Conservation (phyloP, 2,888 invertebrate species). For the Phyto melanocephala region DNA sequence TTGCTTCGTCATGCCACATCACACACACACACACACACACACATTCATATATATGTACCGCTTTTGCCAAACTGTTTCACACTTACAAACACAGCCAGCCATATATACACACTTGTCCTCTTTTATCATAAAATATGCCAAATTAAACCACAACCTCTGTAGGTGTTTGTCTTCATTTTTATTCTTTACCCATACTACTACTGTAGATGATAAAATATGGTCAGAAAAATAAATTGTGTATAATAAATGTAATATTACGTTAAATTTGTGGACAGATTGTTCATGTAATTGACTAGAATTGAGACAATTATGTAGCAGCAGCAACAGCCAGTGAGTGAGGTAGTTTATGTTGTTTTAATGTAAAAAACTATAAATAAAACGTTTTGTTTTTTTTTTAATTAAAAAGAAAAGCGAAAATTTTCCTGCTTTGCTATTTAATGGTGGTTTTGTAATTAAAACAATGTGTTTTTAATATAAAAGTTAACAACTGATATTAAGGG, state of each 20-base stretch:
- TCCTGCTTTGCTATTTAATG: neutral
- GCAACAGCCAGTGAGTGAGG: neutral
- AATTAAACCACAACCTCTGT: slow-evolving; percentile 16
- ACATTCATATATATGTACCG: neutral
- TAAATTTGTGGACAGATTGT: slow-evolving; percentile 54
- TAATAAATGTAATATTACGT: slow-evolving; percentile 60
- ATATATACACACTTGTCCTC: neutral
- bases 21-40: no score
- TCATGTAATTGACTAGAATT: slow-evolving; percentile 35
- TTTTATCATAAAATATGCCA: neutral
- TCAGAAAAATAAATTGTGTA: neutral
- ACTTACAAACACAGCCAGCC: neutral
- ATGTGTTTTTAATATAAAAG: slow-evolving; percentile 5
- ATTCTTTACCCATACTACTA: neutral
- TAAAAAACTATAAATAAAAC: no score
- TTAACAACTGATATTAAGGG: neutral
- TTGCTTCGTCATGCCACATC: neutral
- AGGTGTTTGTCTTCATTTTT: neutral
- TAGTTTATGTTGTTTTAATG: neutral
- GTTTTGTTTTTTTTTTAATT: no score
- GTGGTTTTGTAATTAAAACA: slow-evolving; percentile 40
- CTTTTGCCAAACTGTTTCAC: neutral
- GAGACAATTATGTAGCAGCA: neutral
- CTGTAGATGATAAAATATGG: neutral
- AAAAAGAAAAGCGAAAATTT: neutral